A percentile compares a stretch with the other conserved stretches of the same genome.
Evolutionary conservation across 1,140 invertebrate genomes (phyloP).

Genomic region (Gryllus bimaculatus): DNA sequence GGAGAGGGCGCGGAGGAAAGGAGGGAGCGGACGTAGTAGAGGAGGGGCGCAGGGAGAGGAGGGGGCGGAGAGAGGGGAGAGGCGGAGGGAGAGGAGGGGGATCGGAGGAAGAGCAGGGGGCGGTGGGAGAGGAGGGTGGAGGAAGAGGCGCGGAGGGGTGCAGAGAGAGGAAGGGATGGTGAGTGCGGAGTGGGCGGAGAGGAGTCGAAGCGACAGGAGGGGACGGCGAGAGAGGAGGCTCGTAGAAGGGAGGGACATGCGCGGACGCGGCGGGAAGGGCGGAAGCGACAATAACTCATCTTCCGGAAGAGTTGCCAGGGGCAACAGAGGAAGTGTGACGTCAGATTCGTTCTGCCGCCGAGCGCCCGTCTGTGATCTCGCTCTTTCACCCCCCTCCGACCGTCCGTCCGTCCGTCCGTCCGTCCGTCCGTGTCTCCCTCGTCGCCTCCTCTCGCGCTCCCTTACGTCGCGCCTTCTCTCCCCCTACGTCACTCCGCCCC

Average conservation of each 20-base stretch:
- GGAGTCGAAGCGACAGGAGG: too few relatives aligned
- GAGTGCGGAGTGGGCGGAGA: too few relatives aligned
- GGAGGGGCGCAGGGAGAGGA: too few relatives aligned
- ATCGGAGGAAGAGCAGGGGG: neutral
- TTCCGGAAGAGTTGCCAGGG: conserved; percentile 14
- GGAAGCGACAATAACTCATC: conserved; percentile 12
- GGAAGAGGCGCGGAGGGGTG: neutral
- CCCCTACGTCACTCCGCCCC: too few relatives aligned
- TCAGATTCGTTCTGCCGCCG: conserved; percentile 11
- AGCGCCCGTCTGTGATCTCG: conserved; percentile 10
- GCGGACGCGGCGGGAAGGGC: too few relatives aligned
- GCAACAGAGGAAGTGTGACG: conserved; percentile 15
- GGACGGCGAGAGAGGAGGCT: too few relatives aligned
- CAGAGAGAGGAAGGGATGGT: neutral
- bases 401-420: neutral
- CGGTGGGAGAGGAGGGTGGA: neutral
- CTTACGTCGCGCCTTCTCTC: neutral
- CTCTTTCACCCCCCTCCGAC: neutral
- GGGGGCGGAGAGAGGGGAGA: too few relatives aligned
- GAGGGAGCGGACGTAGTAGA: too few relatives aligned
- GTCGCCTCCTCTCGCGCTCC: neutral
- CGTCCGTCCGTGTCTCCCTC: neutral
- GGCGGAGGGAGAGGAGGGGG: neutral
- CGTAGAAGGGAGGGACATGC: too few relatives aligned
- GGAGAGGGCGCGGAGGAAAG: too few relatives aligned